Evolutionary conservation across 2,888 invertebrate genomes (phyloP), one percentile per base, ranked within the genome.

Genomic region (Dolomedes plantarius): DNA sequence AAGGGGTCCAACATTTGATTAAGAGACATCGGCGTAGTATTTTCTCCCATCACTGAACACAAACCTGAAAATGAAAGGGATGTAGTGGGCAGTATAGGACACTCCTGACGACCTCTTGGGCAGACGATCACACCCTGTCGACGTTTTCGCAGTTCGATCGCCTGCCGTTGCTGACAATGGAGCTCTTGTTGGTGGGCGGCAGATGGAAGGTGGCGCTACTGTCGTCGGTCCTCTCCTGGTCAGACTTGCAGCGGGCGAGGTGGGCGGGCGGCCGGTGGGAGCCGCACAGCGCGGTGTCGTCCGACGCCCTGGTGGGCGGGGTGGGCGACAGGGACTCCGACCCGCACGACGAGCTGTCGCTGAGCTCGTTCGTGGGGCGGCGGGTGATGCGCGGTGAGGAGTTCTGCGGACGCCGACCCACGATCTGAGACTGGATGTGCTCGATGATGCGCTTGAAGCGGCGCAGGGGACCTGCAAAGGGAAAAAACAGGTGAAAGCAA

Each of bases 361-460:
- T 94, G 89, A 94, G 92, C 89, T 94, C 94, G 29, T 94, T 93
- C 36, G 94, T 93, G 90, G 9, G 94, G 93, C 32, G 94, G 94
- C 27, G 94, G 93, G 87, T 82, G 72, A 89, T 88, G 68, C 89
- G 85, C 39, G 89, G 89, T n/a, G 89, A 89, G 64, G 72, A 65
- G 77, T 82, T 83, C 1, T 56, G 56, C 29, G 85, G 88, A n/a
- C 91, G 90, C 89, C 93, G 91, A 67, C 93, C 92, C 89, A 93
- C 93, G 65, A 96, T 95, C 89, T 96, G 96, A 36, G 95, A 94
- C 91, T 98, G 98, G 89, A 98, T 96, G 92, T 98, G 97, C 91
- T 98, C 98, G 92, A 98, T 98, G 89, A 98, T 97, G 90, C 98
- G 94, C 77, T 98, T 94, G 93, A 98, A 98, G 87, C 98, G 94